Evolutionary conservation across 2,797 vertebrate species (phyloP).

Genomic region (Myotis pilosus): DNA sequence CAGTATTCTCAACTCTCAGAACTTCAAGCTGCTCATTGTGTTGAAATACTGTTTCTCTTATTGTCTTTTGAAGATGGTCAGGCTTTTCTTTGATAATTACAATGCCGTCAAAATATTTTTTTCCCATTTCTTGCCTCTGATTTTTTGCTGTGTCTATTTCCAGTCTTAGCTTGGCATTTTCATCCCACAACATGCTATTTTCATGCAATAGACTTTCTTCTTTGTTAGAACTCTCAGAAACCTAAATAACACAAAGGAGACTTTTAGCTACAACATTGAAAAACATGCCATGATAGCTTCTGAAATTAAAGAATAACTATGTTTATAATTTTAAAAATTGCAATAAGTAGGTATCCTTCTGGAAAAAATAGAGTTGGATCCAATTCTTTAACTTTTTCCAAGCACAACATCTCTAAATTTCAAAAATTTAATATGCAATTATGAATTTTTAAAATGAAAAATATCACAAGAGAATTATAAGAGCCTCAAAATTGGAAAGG

Average conservation of each 20-base stretch:
- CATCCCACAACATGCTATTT: constrained; percentile 90
- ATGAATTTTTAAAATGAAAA: background rate
- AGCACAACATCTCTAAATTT: background rate
- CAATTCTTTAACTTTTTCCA: background rate
- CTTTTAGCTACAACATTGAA: background rate
- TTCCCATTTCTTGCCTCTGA: constrained; percentile 83
- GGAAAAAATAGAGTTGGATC: background rate
- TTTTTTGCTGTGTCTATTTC: constrained; percentile 87
- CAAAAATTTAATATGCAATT: constrained; percentile 5
- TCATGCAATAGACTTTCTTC: constrained; percentile 74
- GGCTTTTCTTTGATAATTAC: no score
- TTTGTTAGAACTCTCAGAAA: constrained; percentile 61
- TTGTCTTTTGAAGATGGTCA: background rate
- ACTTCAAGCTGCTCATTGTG: constrained; percentile 88
- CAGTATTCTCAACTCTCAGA: constrained; percentile 85
- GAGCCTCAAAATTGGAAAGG: background rate
- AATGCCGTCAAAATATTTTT: no score
- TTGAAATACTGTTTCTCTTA: constrained; percentile 90
- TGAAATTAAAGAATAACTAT: constrained; percentile 8
- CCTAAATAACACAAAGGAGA: constrained; percentile 84
- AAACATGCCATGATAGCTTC: background rate
- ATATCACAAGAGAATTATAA: background rate
- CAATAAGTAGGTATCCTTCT: background rate
- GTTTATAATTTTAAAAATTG: background rate
- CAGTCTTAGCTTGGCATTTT: constrained; percentile 85